Evolutionary conservation across 2,888 invertebrate species (phyloP), one percentile per base, ranked within the genome.

Genomic region (Macrophya alboannulata): DNA sequence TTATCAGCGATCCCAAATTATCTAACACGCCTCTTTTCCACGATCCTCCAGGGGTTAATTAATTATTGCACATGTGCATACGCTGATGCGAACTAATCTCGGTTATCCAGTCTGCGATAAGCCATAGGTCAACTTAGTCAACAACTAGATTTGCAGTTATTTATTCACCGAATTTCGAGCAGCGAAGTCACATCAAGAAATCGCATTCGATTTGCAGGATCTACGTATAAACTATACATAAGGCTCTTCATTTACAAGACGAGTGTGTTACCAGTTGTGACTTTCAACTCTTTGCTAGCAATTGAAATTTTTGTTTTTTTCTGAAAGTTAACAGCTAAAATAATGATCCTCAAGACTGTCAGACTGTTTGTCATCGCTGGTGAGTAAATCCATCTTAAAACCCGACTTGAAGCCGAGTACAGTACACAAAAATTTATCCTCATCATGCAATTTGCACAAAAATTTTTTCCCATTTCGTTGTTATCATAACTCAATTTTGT

Each of bases 11-110:
- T 1, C 5, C 2, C 4, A 37, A 71, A 31, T 71, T 40, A 71
- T 71, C 31, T 37, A 71, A 40, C 71, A 71, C 71, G 71, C 71
- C 71, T 71, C 71, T 71, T 71, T 31, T 25, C 25, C 21, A 25
- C 21, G 21, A 62, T 62, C 21, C 25, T 62, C 62, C 21, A 12
- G 62, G 62, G 62, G 25, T 25, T 62, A 10, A n/a, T n/a, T 71
- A 37, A 40, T 5, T 25, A 31, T 65, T 65, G 31, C 40, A 31
- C 40, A 31, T n/a, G n/a, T n/a, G n/a, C n/a, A 21, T 40, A 9
- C n/a, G 37, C n/a, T 71, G 71, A 55, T 55, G 55, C 55, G 17
- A 4, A 8, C n/a, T 15, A 40, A 71, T 40, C 37, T 6, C 10
- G 37, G 40, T 40, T 15, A 37, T 9, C 17, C 71, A 40, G n/a